Conservation (phyloP, 2,797 vertebrate species). For the Anguilla marmorata region DNA sequence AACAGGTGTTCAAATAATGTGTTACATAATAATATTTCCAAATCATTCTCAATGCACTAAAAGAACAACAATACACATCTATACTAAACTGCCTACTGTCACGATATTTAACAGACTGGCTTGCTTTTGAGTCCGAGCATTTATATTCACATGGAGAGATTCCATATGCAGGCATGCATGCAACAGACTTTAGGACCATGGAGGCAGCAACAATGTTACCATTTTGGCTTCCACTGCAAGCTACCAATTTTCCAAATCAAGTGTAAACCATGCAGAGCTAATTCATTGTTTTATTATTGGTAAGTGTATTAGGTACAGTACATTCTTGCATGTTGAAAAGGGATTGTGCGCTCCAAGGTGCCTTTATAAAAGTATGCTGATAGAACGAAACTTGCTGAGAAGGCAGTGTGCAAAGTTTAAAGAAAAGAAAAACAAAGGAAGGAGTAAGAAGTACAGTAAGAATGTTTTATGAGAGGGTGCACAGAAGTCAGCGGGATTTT, state of each 20-base stretch:
- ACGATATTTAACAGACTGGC: neutral
- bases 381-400: neutral
- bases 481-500: neutral
- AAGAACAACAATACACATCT: neutral
- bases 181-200: neutral
- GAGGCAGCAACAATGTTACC: neutral
- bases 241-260: constrained; percentile 18
- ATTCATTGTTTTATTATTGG: constrained; percentile 22
- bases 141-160: neutral
- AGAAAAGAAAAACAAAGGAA: constrained; percentile 1
- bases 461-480: constrained; percentile 7
- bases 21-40: neutral
- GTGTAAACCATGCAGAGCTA: constrained; percentile 17
- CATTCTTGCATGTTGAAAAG: constrained; percentile 22
- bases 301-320: constrained; percentile 11
- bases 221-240: constrained; percentile 2
- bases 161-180: neutral
- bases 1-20: neutral
- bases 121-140: neutral
- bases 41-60: neutral
- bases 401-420: neutral
- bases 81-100: neutral
- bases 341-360: constrained; percentile 11
- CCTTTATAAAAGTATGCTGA: constrained; percentile 15
- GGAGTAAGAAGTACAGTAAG: neutral